Base-by-base conservation (phyloP, 2,113 vertebrate species). In the Entosphenus tridentatus region DNA sequence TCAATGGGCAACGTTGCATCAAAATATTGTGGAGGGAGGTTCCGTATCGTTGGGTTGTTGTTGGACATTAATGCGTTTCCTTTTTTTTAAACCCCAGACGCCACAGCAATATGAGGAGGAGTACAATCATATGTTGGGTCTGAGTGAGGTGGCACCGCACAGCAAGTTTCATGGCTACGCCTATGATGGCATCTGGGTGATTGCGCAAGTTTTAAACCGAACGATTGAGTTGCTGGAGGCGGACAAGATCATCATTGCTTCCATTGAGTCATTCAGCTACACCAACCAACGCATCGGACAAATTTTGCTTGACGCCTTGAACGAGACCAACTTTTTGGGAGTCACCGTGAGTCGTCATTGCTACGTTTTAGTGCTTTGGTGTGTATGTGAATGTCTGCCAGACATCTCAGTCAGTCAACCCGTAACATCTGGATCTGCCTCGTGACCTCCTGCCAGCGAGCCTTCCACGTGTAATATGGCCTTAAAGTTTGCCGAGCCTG, bases 111-210 rank as follows among this genome's bases (percentile, higher is more conserved):
- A 98, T 8, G 92, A 95, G 78, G 79, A 78, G 70, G 93, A 98
- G 72, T 98, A 98, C 75, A 6, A 39, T 39, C 39, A 39, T 39
- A 88, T 87, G 76, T 83, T 91, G 3, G 84, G 83, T 14, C 88
- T 87, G 68, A 81, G 82, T 8, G 87, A 91, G 39, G 39, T 39
- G 67, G 90, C 95, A 71, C 75, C 92, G n/a, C 18, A 65, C 76
- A 96, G 92, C 78, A 98, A 98, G 80, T 98, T 95, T 77, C 92
- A 98, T 3, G 93, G 93, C 70, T 98, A 92, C 18, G 93, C 93
- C 70, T 98, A 98, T 4, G 93, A 98, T 2, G 93, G 92, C 75
- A 98, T 98, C 80, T 98, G 93, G 93, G 93, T 98, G 72, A 98
- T 98, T 56, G 93, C 93, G 17, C 91, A 86, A 78, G 95, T 92